These are phyloP conservation scores for Philypnodon macrostomus DNA, from an alignment of 2,797 vertebrate genomes.

Conservation along the genomic window DNA sequence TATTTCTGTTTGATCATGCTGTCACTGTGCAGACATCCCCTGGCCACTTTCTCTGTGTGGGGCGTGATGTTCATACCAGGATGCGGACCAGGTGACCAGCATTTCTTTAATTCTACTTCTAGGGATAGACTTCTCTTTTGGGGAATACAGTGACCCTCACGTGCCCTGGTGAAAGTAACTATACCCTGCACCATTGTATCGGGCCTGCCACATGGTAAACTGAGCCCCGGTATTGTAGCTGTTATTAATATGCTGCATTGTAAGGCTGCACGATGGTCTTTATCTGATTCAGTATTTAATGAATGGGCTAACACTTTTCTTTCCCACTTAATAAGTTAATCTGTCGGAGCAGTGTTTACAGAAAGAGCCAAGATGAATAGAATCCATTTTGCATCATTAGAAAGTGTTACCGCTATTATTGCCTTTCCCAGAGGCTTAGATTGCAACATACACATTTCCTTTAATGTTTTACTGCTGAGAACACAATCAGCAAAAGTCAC, in stretches of 20 bases:
- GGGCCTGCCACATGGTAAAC: slow-evolving; percentile 23
- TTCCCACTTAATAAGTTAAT: slow-evolving; percentile 27
- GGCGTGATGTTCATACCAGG: slow-evolving; percentile 65
- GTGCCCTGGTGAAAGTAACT: slow-evolving; percentile 14
- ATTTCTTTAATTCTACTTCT: slow-evolving; percentile 54
- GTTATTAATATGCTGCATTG: slow-evolving; percentile 23
- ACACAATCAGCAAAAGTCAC: slow-evolving; percentile 39
- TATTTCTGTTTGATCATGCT: slow-evolving; percentile 68
- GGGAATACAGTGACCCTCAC: slow-evolving; percentile 8
- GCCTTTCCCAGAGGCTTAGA: slow-evolving; percentile 65
- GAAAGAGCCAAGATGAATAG: slow-evolving; percentile 29
- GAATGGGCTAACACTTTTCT: slow-evolving; percentile 13
- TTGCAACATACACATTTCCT: slow-evolving; percentile 12
- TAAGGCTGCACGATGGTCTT: slow-evolving; percentile 21
- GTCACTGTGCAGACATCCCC: slow-evolving; percentile 69
- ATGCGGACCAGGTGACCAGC: slow-evolving; percentile 69
- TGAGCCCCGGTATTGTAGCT: slow-evolving; percentile 20
- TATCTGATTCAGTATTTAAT: slow-evolving; percentile 19
- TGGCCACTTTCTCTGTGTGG: slow-evolving; percentile 63
- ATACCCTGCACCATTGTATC: slow-evolving; percentile 6
- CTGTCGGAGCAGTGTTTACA: slow-evolving; percentile 23
- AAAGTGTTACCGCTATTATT: slow-evolving; percentile 70
- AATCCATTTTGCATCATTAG: slow-evolving; percentile 24
- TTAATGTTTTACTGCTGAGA: slow-evolving; percentile 28
- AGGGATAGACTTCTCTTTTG: slow-evolving; percentile 29